A percentile compares a stretch with the other conserved stretches of the same genome.
These are phyloP conservation scores for Mormyrops attenuatus DNA, from an alignment of 2,797 vertebrate genomes.

Conservation along the genomic window DNA sequence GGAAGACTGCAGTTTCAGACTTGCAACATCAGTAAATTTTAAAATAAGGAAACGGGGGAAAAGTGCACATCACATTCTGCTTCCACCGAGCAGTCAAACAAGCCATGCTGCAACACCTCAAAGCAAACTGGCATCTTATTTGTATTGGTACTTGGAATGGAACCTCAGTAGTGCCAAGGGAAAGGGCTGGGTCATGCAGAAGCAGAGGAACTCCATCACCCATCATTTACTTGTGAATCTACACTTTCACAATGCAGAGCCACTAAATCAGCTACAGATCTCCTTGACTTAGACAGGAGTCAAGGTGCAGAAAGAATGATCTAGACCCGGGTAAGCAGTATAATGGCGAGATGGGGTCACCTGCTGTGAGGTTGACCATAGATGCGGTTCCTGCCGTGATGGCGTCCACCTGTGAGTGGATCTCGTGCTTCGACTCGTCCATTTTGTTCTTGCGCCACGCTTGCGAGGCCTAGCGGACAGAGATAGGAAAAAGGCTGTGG, in stretches of 20 bases:
- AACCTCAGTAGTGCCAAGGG: background rate
- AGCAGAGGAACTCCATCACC: background rate
- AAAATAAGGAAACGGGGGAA: background rate
- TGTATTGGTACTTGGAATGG: background rate
- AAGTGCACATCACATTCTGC: background rate
- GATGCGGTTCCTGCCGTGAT: slow-evolving; percentile 95
- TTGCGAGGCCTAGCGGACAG: slow-evolving; percentile 78
- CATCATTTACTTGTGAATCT: background rate
- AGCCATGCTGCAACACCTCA: background rate
- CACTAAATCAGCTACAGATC: background rate
- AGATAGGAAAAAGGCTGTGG: background rate
- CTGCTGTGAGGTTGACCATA: slow-evolving; percentile 93
- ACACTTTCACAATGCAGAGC: background rate
- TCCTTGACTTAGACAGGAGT: background rate
- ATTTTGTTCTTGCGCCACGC: slow-evolving; percentile 98
- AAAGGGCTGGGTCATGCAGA: background rate
- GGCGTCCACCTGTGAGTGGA: slow-evolving; percentile 96
- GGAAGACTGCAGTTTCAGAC: background rate
- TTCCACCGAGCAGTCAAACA: background rate
- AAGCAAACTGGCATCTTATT: background rate
- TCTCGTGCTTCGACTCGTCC: slow-evolving; percentile 97
- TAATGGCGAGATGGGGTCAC: slow-evolving; percentile 41
- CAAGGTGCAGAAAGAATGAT: background rate
- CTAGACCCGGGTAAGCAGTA: background rate
- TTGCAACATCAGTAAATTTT: background rate